Evolutionary conservation across 2,888 invertebrate species (phyloP), one percentile per base, ranked within the genome.

Genomic region (Nomada ruficornis): DNA sequence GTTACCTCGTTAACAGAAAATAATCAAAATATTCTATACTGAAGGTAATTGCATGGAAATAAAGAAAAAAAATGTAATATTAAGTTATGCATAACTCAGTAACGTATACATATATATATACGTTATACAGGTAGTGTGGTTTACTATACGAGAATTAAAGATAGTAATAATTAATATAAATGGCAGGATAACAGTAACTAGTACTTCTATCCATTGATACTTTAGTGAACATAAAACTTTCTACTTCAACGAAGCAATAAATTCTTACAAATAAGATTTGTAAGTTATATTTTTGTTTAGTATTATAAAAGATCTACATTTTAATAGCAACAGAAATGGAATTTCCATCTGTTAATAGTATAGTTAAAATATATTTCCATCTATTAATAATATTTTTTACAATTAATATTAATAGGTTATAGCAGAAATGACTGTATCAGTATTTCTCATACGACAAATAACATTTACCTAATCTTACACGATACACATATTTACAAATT

Each of bases 371-470:
- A 23, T 1, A 5, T 18, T 63, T 47, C 13, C 15, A 23, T 63
- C 13, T 29, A 7, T 29, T 23, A 18, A 18, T 64, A 55, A 23
- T 23, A 36, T 68, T 42, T 42, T 0, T 42, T 52, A 13, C 13
- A 59, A 50, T 52, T 20, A 52, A n/a, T 42, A 47, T 59, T 13
- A 57, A 29, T 23, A 50, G 54, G 77, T 77, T 83, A 62, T 72
- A 77, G 69, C 69, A 77, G 60, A 82, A 80, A 36, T 71, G 63
- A 68, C 80, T 80, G 71, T 80, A 71, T 62, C 10, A 63, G 42
- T 63, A 42, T 54, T 70, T 44, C 9, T 54, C 20, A 50, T 23
- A 29, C 7, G 36, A 71, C 54, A 23, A 60, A 69, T 57, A 69
- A 60, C n/a, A 77, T 64, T 52, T 20, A 55, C 2, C 13, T 47